Percentiles rank a stretch among this genome's conserved stretches.
phyloP scores from a whole-genome alignment of 2,113 vertebrate genomes.

The Noctilio leporinus region DNA sequence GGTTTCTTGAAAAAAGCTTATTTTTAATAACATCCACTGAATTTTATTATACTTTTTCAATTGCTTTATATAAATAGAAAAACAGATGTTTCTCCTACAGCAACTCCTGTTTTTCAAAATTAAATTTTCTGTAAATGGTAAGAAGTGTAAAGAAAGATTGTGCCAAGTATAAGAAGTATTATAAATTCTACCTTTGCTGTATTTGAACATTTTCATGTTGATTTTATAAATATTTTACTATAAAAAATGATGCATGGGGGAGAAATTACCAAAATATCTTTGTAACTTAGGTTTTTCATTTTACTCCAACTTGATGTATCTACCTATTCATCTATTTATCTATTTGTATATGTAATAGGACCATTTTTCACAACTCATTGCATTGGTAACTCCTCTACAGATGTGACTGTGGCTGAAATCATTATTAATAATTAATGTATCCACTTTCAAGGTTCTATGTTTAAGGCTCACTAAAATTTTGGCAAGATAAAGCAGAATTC shows the following conservation, averaged over 20 bases:
- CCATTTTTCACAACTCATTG: neutral
- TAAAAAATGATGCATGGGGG: conserved; percentile 46
- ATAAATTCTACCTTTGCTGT: neutral
- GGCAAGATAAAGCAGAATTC: conserved; percentile 35
- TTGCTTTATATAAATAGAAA: conserved; percentile 34
- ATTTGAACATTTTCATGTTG: conserved; percentile 24
- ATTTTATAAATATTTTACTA: conserved; percentile 56
- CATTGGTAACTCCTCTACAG: conserved; percentile 50
- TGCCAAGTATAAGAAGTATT: neutral
- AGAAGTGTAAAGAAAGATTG: neutral
- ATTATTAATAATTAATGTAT: conserved; percentile 61
- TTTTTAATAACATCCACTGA: neutral
- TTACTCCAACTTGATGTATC: conserved; percentile 20
- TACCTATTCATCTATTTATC: neutral
- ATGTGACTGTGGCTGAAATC: conserved; percentile 11
- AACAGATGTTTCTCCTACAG: conserved; percentile 40
- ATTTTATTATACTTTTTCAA: conserved; percentile 11
- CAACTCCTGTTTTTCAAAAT: neutral
- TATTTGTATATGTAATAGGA: neutral
- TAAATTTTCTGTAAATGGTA: conserved; percentile 45
- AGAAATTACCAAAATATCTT: conserved; percentile 35
- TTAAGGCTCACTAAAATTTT: conserved; percentile 58
- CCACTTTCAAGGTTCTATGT: neutral
- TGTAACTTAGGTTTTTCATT: conserved; percentile 31
- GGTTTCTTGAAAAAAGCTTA: conserved; percentile 24